A percentile compares a stretch with the other conserved stretches of the same genome.
Conservation (phyloP, 2,888 invertebrate species). For the Callimorpha dominula region DNA sequence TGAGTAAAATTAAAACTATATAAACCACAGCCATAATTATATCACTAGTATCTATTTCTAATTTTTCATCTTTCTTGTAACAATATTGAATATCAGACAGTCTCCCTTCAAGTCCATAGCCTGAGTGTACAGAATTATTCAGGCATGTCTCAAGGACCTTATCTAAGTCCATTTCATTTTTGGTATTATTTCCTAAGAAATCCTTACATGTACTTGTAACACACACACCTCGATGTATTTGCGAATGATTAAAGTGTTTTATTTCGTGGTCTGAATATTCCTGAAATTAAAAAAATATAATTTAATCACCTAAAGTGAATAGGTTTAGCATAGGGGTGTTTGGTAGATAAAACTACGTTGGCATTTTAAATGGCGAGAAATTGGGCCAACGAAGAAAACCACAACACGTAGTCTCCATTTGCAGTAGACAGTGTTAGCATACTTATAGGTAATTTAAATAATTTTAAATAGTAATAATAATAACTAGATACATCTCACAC, state of each 20-base stretch:
- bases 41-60: conserved; percentile 63
- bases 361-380: too few relatives aligned
- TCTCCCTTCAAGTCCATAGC: conserved; percentile 67
- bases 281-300: conserved; percentile 53
- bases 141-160: conserved; percentile 71
- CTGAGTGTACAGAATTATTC: conserved; percentile 67
- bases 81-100: conserved; percentile 68
- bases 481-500: too few relatives aligned
- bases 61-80: conserved; percentile 58
- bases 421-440: too few relatives aligned
- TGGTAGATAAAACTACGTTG: too few relatives aligned
- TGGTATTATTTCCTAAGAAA: conserved; percentile 35
- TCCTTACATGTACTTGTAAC: conserved; percentile 66
- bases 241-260: conserved; percentile 78
- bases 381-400: too few relatives aligned
- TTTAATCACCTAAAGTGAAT: too few relatives aligned
- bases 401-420: too few relatives aligned
- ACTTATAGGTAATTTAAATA: too few relatives aligned
- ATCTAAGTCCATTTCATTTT: conserved; percentile 36
- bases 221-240: conserved; percentile 77
- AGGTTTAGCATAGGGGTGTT: too few relatives aligned
- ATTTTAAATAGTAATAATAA: too few relatives aligned
- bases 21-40: conserved; percentile 65
- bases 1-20: conserved; percentile 65
- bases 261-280: conserved; percentile 69